Evolutionary conservation across 2,888 invertebrate genomes (phyloP), one percentile per base, ranked within the genome.

Genomic region (Cordilura impudica): DNA sequence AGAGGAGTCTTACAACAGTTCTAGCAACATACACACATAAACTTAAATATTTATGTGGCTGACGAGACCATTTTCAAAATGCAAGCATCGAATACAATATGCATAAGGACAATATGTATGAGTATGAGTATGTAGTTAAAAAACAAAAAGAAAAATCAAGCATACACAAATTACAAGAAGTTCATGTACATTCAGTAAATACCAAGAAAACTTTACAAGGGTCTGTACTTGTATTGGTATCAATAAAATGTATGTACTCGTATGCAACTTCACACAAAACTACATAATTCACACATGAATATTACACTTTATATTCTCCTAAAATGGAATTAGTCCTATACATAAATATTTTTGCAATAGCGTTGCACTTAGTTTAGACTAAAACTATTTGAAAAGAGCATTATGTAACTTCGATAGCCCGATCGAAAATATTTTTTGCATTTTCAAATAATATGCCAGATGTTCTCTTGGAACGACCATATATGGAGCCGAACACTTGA

Each of bases 51-150:
- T 61, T 77, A 71, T 71, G 66, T 35, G 67, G 45, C 47, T 54
- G 66, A 70, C 26, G 29, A 72, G 54, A 72, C 65, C 83, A 83
- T 82, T 84, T 84, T 83, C 84, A 85, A 84, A 83, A 85, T 83
- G 83, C 82, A 81, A 83, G 81, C 82, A 83, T 83, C 78, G 84
- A 85, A 84, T 84, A 83, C 83, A 81, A 23, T 23, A 19, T 18
- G 35, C 3, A 56, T 2, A 39, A 4, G 4, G n/a, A 26, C 51
- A 14, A 53, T 23, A 7, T 16, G 14, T 14, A n/a, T n/a, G n/a
- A n/a, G n/a, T n/a, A n/a, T n/a, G n/a, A n/a, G n/a, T n/a, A n/a
- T n/a, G n/a, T n/a, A n/a, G n/a, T n/a, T n/a, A n/a, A n/a, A n/a
- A n/a, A n/a, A n/a, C 12, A 53, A 53, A 53, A 12, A 47, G 6